Conservation (phyloP, 2,888 invertebrate genomes). For the Drosophila acutilabella region DNA sequence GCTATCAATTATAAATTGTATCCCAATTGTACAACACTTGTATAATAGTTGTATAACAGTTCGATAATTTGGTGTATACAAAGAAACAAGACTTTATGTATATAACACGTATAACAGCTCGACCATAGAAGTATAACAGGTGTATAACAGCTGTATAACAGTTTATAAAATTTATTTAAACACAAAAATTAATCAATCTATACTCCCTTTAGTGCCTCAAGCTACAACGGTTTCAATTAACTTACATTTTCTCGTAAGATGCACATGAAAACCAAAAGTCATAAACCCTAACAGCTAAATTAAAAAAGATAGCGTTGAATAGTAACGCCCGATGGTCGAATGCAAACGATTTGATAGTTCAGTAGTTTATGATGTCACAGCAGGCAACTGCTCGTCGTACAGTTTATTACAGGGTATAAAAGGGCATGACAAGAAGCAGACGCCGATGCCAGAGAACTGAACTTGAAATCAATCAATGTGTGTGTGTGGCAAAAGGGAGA, state of each 20-base stretch:
- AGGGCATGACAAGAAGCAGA: conserved; percentile 13
- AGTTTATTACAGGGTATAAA: conserved; percentile 24
- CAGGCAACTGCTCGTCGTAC: conserved; percentile 8
- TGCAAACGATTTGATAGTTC: conserved; percentile 1
- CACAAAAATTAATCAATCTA: neutral
- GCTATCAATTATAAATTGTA: too few relatives aligned
- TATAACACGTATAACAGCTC: neutral
- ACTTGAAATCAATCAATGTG: conserved; percentile 49
- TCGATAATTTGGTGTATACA: too few relatives aligned
- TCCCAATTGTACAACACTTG: neutral
- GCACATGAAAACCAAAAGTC: neutral
- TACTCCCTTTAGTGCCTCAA: neutral
- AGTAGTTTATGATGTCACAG: neutral
- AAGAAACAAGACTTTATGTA: too few relatives aligned
- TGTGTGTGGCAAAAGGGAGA: conserved; percentile 3
- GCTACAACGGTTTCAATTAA: neutral
- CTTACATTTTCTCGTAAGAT: neutral
- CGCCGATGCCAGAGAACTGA: conserved; percentile 1
- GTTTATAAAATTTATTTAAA: neutral
- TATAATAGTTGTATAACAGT: conserved; percentile 2
- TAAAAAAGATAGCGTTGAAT: neutral
- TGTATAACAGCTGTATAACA: neutral
- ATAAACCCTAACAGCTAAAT: neutral
- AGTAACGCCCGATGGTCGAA: neutral
- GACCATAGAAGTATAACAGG: neutral